Percentiles rank a stretch among this genome's conserved stretches.
Evolutionary conservation across 2,888 invertebrate genomes (phyloP).

Genomic region (Cyclophora albipunctata): DNA sequence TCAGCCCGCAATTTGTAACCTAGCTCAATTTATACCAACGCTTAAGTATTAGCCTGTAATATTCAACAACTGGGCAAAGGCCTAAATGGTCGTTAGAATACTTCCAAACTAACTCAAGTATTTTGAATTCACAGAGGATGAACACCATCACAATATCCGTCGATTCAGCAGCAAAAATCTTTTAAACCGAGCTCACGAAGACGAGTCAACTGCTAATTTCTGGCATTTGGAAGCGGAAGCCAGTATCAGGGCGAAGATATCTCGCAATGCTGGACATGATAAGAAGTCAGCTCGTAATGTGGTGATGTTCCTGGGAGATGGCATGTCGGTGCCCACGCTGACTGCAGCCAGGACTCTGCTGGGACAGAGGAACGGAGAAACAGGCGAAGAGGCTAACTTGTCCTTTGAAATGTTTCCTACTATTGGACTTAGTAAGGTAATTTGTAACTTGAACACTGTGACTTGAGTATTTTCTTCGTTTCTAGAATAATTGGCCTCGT

Average conservation of each 20-base stretch:
- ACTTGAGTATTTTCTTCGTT: too few relatives aligned
- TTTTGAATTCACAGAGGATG: conserved; percentile 3
- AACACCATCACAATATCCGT: conserved; percentile 2
- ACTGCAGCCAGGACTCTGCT: conserved; percentile 79
- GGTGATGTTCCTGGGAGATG: conserved; percentile 84
- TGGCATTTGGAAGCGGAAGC: conserved; percentile 65
- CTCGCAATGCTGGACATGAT: conserved; percentile 25
- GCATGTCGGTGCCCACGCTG: conserved; percentile 82
- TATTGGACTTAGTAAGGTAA: conserved; percentile 79
- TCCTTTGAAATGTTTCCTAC: conserved; percentile 79
- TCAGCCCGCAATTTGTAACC: too few relatives aligned
- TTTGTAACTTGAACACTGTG: not conserved
- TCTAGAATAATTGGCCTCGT: too few relatives aligned
- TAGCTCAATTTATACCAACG: too few relatives aligned
- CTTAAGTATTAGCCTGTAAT: too few relatives aligned
- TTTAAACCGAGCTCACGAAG: not conserved
- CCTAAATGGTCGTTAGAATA: too few relatives aligned
- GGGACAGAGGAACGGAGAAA: conserved; percentile 70
- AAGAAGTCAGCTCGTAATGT: conserved; percentile 61
- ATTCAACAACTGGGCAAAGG: too few relatives aligned
- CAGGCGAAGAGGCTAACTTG: conserved; percentile 77
- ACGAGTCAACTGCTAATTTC: conserved; percentile 36
- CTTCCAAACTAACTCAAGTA: too few relatives aligned
- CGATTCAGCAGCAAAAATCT: not conserved
- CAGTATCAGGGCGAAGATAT: conserved; percentile 27